Evolutionary conservation across 2,888 invertebrate genomes (phyloP).

Genomic region (Ypsolopha sequella): DNA sequence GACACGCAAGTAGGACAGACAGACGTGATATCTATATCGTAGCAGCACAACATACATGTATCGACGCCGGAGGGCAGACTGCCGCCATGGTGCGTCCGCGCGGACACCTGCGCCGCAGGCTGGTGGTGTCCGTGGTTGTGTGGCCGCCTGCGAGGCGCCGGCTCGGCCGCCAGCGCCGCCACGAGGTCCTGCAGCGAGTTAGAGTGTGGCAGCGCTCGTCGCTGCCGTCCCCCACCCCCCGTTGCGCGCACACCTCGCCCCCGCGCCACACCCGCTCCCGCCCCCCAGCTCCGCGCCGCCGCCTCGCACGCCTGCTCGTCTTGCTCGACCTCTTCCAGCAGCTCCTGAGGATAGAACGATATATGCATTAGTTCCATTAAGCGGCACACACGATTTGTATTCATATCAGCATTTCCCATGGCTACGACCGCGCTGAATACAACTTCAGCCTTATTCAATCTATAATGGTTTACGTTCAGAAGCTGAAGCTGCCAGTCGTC

Average conservation of each 20-base stretch:
- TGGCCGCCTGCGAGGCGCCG: constrained; percentile 35
- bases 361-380: no score
- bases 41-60: constrained; percentile 34
- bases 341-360: constrained; percentile 60
- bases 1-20: no score
- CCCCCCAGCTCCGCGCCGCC: constrained; percentile 46
- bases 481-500: no score
- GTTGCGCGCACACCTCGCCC: constrained; percentile 28
- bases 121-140: constrained; percentile 18
- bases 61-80: constrained; percentile 62
- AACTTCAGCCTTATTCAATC: no score
- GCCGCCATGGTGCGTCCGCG: constrained; percentile 57
- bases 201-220: constrained; percentile 58
- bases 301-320: constrained; percentile 75
- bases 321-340: constrained; percentile 82
- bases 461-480: not conserved
- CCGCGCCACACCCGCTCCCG: constrained; percentile 37
- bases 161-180: constrained; percentile 58
- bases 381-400: no score
- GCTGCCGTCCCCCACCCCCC: constrained; percentile 50
- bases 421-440: no score
- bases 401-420: no score
- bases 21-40: no score
- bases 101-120: constrained; percentile 39
- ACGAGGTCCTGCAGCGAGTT: constrained; percentile 74